Conservation (phyloP, 2,797 vertebrate species). For the Avahi laniger region DNA sequence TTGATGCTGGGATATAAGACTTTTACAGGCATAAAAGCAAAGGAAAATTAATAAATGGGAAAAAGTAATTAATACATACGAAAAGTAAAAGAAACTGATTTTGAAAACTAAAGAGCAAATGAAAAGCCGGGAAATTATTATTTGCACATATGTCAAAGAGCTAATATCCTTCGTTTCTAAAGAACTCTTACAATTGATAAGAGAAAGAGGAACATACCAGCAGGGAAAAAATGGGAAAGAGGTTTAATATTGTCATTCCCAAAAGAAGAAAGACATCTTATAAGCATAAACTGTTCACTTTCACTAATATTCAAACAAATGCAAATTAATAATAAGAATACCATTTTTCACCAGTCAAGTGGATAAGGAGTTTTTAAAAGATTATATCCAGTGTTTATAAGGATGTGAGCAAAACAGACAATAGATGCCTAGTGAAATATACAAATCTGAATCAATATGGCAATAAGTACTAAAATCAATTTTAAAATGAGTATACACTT, state of each 20-base stretch:
- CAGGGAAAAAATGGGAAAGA: neutral
- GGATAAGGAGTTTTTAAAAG: neutral
- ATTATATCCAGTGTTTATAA: neutral
- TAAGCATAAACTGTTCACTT: neutral
- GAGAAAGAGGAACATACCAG: neutral
- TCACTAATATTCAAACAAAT: constrained; percentile 1
- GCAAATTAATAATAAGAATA: neutral
- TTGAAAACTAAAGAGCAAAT: neutral
- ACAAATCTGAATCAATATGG: neutral
- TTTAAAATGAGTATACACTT: neutral
- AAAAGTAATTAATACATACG: neutral
- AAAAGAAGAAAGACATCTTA: neutral
- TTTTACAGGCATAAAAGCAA: constrained; percentile 34
- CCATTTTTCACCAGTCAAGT: neutral
- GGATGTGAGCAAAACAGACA: neutral
- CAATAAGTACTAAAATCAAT: neutral
- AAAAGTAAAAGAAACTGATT: neutral
- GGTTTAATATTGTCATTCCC: neutral
- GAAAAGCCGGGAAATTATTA: neutral
- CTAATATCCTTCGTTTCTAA: neutral
- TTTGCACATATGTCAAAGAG: neutral
- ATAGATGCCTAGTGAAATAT: neutral
- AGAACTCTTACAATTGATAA: neutral
- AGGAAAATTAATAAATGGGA: neutral
- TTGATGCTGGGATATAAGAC: neutral